Percentiles rank a stretch among this genome's conserved stretches.
Conservation (phyloP, 2,113 vertebrate genomes). For the Podilymbus podiceps region DNA sequence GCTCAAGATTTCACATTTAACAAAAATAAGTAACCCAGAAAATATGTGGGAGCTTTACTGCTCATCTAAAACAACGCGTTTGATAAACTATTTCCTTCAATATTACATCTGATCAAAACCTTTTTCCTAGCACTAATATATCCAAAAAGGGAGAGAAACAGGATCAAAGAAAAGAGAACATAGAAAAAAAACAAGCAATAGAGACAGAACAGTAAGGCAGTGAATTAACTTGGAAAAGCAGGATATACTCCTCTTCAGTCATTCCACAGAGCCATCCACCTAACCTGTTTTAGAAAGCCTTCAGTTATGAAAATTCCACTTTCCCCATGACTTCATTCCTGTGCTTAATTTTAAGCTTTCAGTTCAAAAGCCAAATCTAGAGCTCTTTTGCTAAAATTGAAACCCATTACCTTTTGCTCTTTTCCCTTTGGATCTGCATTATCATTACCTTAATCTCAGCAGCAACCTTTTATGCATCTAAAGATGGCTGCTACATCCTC, state of each 20-base stretch:
- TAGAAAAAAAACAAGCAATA: neutral
- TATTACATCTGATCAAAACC: neutral
- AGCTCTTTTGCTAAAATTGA: neutral
- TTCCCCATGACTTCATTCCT: neutral
- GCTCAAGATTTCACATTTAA: neutral
- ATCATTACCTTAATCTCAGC: neutral
- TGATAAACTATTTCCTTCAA: neutral
- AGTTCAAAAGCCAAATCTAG: neutral
- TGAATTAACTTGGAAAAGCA: neutral
- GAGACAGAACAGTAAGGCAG: neutral
- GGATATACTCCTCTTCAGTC: neutral
- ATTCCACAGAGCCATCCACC: neutral
- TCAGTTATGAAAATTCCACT: neutral
- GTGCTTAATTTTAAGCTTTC: neutral
- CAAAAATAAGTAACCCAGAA: neutral
- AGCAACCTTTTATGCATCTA: neutral
- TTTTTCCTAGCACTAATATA: neutral
- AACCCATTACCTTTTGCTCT: neutral
- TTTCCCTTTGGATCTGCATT: neutral
- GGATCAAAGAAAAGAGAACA: neutral
- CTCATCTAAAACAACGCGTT: neutral
- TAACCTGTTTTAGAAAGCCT: neutral
- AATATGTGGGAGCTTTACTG: neutral
- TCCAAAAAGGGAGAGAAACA: neutral
- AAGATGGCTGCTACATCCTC: neutral